These are phyloP conservation scores for Anoplophora glabripennis DNA, from an alignment of 1,140 invertebrate species.

Conservation along the genomic window DNA sequence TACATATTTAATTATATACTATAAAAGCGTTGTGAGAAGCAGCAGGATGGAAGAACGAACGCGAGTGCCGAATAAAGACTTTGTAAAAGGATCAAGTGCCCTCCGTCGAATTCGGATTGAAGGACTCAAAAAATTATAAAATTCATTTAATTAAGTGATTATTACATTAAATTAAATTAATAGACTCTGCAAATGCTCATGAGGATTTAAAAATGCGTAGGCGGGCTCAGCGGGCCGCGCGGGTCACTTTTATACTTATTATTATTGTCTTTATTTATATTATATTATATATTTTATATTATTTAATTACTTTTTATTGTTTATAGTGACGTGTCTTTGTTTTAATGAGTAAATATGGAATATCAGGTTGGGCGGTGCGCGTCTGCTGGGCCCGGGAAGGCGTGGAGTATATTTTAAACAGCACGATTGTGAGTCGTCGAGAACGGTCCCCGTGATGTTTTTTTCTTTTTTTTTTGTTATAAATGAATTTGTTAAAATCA, in stretches of 20 bases:
- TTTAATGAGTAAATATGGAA: too few relatives aligned
- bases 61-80: not conserved
- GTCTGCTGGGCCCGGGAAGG: not conserved
- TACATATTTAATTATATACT: slow-evolving; percentile 19
- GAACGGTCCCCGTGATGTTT: not conserved
- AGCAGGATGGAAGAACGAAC: slow-evolving; percentile 11
- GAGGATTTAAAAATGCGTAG: not conserved
- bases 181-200: slow-evolving; percentile 4
- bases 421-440: not conserved
- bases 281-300: slow-evolving; percentile 21
- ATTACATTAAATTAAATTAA: slow-evolving; percentile 5
- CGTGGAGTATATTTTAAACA: not conserved
- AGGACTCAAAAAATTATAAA: not conserved
- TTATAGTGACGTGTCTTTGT: slow-evolving; percentile 11
- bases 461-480: not conserved
- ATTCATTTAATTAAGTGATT: not conserved
- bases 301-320: slow-evolving; percentile 21
- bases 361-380: not conserved
- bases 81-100: not conserved
- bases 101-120: not conserved
- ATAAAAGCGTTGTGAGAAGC: slow-evolving; percentile 10
- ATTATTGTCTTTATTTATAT: slow-evolving; percentile 20
- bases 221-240: not conserved
- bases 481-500: not conserved
- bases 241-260: not conserved